Percentiles rank a stretch among this genome's conserved stretches.
phyloP scores from a whole-genome alignment of 2,113 vertebrate genomes.

The Apteryx mantelli region DNA sequence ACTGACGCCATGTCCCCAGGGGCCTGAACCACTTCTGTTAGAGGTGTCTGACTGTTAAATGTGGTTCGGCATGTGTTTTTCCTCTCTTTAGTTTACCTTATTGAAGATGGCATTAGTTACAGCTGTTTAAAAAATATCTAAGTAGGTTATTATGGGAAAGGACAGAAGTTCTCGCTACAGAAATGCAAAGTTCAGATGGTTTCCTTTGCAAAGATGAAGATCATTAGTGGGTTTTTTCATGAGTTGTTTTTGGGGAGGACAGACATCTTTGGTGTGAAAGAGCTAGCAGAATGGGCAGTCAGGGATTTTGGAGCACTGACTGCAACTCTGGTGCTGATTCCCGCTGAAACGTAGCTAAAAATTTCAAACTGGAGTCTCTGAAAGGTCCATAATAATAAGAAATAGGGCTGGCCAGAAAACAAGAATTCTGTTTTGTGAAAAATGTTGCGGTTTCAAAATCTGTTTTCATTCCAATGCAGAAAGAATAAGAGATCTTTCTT shows the following conservation, averaged over 20 bases:
- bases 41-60: conserved; percentile 46
- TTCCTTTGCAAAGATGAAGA: conserved; percentile 23
- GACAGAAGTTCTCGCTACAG: neutral
- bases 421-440: conserved; percentile 68
- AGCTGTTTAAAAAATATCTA: conserved; percentile 60
- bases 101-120: neutral
- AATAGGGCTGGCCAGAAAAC: conserved; percentile 51
- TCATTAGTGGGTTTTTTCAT: conserved; percentile 44
- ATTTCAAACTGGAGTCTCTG: conserved; percentile 52
- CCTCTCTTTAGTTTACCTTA: conserved; percentile 24
- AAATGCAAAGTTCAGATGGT: conserved; percentile 34
- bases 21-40: conserved; percentile 26
- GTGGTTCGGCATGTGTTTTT: neutral
- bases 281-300: neutral
- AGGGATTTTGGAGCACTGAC: conserved; percentile 25
- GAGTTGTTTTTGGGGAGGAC: neutral
- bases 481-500: conserved; percentile 45
- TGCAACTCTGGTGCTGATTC: conserved; percentile 36
- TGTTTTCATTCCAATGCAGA: conserved; percentile 62
- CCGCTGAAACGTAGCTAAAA: conserved; percentile 26
- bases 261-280: conserved; percentile 15
- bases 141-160: conserved; percentile 47
- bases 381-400: conserved; percentile 62
- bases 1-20: neutral
- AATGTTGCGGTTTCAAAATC: conserved; percentile 57